Base-by-base conservation (phyloP, 2,113 vertebrate genomes). In the Stigmatopora nigra region DNA sequence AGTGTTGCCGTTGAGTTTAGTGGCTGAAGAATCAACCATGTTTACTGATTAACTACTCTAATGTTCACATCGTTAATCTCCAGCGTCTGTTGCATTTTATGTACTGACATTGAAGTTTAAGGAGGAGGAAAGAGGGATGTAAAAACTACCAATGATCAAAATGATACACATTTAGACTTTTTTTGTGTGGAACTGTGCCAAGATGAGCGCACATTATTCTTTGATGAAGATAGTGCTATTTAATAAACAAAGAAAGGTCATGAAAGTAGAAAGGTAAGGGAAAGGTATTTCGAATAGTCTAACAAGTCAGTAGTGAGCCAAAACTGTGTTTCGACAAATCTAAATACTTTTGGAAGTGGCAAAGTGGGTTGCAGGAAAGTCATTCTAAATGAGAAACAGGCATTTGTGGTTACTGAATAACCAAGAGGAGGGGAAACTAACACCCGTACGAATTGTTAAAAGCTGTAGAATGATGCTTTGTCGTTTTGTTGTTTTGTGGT, bases 351-450 rank as follows among this genome's bases (percentile, higher is more conserved):
- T 52, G 8, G n/a, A 48, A 56, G 70, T 51, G 36, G 63, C 41
- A 20, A n/a, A n/a, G 38, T 19, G 58, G 2, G 12, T n/a, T 13
- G 58, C 5, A 12, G 31, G 15, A 64, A 19, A 45, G 19, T 41
- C 46, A 44, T 15, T 20, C 20, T 6, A 11, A 51, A 35, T 19
- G 20, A 69, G 62, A 12, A 49, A 41, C 38, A 10, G 15, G 38
- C 19, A 15, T 72, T 9, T 16, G 44, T 64, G 52, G 84, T 88
- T 86, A 84, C 73, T 84, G 70, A 85, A 57, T 68, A 84, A 62
- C 80, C 77, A 78, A 68, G 11, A 67, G 35, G 46, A 61, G 13
- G 15, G 78, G 36, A 64, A 79, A 78, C 59, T 77, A 69, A 70
- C 74, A 75, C 75, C 78, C 2, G 13, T 13, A 15, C 64, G 31